Conservation (phyloP, 2,797 vertebrate genomes). For the Esox masquinongy region DNA sequence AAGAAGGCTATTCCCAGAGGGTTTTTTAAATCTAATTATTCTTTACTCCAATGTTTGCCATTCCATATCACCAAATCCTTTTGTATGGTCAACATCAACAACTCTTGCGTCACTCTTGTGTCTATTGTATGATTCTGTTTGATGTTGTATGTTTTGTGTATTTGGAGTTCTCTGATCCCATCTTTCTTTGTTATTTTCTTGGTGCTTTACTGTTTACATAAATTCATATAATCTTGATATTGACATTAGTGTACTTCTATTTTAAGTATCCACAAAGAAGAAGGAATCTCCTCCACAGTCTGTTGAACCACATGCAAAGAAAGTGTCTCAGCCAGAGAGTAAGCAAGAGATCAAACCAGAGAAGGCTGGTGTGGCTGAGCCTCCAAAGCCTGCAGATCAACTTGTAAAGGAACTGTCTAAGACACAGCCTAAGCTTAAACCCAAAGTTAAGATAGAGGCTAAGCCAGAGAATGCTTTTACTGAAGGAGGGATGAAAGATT, state of each 20-base stretch:
- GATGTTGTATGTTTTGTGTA: background rate
- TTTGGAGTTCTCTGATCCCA: background rate
- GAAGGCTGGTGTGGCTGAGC: background rate
- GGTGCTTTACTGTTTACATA: conserved; percentile 26
- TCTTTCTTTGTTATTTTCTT: conserved; percentile 5
- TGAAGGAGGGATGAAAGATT: background rate
- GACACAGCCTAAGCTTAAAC: background rate
- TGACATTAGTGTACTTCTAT: conserved; percentile 56
- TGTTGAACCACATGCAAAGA: conserved; percentile 46
- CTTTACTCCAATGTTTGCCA: background rate
- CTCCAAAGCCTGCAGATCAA: background rate
- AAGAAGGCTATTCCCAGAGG: background rate
- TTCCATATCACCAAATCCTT: conserved; percentile 13
- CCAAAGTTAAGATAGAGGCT: background rate
- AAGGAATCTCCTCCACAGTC: conserved; percentile 36
- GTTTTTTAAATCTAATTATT: background rate
- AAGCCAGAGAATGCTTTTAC: background rate
- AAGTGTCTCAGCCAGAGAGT: conserved; percentile 2
- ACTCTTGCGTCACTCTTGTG: background rate
- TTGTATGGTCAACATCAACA: conserved; percentile 3
- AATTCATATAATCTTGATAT: conserved; percentile 20
- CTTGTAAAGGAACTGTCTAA: background rate
- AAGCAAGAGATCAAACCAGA: background rate
- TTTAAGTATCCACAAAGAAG: conserved; percentile 62
- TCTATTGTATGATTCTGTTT: background rate